A percentile compares a stretch with the other conserved stretches of the same genome.
Evolutionary conservation across 2,888 invertebrate species (phyloP).

Genomic region (Girardia tigrina): DNA sequence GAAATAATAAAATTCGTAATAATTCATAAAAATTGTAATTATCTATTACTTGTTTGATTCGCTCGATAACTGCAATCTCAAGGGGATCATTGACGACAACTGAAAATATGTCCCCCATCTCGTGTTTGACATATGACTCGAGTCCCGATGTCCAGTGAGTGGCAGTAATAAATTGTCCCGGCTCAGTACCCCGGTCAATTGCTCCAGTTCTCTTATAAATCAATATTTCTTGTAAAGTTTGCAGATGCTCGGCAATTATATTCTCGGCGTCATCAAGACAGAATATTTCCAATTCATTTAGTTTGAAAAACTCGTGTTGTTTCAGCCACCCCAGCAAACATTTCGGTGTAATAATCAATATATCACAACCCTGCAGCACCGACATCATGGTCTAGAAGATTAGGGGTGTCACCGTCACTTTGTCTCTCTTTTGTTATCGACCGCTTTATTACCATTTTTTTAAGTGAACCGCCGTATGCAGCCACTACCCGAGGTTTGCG

Average conservation of each 20-base stretch:
- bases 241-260: constrained; percentile 13
- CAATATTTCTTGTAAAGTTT: background rate
- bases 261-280: constrained; percentile 16
- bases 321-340: constrained; percentile 7
- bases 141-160: constrained; percentile 27
- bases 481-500: background rate
- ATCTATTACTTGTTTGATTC: background rate
- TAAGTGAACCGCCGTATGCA: background rate
- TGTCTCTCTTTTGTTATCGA: no score
- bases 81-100: background rate
- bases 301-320: constrained; percentile 24
- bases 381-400: background rate
- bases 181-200: background rate
- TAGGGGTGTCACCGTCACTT: no score
- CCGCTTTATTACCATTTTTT: background rate
- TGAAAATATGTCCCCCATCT: constrained; percentile 20
- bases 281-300: background rate
- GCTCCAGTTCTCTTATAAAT: background rate
- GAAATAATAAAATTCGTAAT: background rate
- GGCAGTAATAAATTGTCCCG: background rate
- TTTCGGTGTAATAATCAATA: constrained; percentile 13
- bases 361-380: background rate
- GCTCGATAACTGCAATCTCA: background rate
- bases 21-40: background rate
- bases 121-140: constrained; percentile 1